Conservation (phyloP, 2,888 invertebrate species). For the Perizoma flavofasciatum region DNA sequence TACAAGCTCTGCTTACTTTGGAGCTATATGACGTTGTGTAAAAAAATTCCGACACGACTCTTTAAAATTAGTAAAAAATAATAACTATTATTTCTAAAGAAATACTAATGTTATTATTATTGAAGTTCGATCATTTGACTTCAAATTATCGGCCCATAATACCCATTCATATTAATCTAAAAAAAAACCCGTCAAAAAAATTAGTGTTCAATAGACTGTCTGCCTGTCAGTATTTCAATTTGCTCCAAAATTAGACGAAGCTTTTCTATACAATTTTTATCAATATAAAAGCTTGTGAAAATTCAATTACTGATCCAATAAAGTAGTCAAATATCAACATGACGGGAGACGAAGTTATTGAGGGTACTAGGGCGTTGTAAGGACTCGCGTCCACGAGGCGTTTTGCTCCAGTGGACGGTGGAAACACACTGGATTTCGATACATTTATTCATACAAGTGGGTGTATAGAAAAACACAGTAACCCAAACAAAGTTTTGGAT, state of each 20-base stretch:
- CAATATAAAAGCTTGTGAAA: conserved; percentile 64
- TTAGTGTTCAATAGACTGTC: conserved; percentile 19
- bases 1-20: too few species aligned
- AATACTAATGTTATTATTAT: too few species aligned
- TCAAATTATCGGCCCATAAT: too few species aligned
- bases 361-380: conserved; percentile 20
- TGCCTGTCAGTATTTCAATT: conserved; percentile 43
- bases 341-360: conserved; percentile 9
- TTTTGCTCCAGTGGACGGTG: not conserved
- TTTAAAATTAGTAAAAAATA: too few species aligned
- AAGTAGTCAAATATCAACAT: conserved; percentile 72
- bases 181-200: conserved; percentile 10
- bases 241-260: conserved; percentile 41
- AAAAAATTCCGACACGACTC: too few species aligned
- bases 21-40: too few species aligned
- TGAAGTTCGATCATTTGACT: too few species aligned
- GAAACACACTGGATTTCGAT: too few species aligned
- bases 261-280: conserved; percentile 58
- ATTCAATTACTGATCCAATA: conserved; percentile 73
- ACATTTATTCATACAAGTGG: too few species aligned
- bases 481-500: too few species aligned
- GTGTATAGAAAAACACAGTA: too few species aligned
- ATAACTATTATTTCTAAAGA: too few species aligned
- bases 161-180: not conserved
- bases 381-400: conserved; percentile 8